These are phyloP conservation scores for Nannobrachium achirus DNA, from an alignment of 2,113 vertebrate species.

Conservation along the genomic window DNA sequence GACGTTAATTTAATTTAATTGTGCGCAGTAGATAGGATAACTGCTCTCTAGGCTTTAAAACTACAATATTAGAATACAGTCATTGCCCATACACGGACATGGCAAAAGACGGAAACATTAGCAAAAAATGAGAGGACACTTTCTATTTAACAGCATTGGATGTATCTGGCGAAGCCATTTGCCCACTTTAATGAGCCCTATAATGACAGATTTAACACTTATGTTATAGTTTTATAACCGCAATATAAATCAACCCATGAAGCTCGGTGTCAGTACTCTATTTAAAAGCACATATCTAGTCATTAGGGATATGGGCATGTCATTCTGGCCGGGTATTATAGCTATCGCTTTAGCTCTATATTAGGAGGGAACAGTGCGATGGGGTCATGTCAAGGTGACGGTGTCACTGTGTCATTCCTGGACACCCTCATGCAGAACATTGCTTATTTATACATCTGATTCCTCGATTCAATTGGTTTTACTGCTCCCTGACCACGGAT, in stretches of 20 bases:
- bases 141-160: conserved; percentile 56
- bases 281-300: conserved; percentile 60
- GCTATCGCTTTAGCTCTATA: conserved; percentile 36
- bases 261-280: conserved; percentile 20
- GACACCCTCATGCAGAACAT: conserved; percentile 61
- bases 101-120: conserved; percentile 21
- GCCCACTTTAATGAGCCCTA: conserved; percentile 67
- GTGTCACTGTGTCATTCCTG: conserved; percentile 55
- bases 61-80: not conserved
- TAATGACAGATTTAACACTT: conserved; percentile 66
- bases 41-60: not conserved
- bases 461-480: conserved; percentile 75
- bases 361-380: conserved; percentile 17
- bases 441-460: conserved; percentile 78
- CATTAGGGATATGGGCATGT: conserved; percentile 51
- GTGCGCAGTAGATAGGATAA: not conserved
- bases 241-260: conserved; percentile 61
- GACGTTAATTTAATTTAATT: not conserved
- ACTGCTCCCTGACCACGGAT: conserved; percentile 53
- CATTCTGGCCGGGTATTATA: conserved; percentile 28
- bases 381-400: conserved; percentile 75
- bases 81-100: conserved; percentile 3
- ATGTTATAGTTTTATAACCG: conserved; percentile 66
- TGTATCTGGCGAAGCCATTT: conserved; percentile 59
- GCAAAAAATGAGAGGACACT: conserved; percentile 39